Evolutionary conservation across 2,888 invertebrate species (phyloP).

Genomic region (Dryobota labecula): DNA sequence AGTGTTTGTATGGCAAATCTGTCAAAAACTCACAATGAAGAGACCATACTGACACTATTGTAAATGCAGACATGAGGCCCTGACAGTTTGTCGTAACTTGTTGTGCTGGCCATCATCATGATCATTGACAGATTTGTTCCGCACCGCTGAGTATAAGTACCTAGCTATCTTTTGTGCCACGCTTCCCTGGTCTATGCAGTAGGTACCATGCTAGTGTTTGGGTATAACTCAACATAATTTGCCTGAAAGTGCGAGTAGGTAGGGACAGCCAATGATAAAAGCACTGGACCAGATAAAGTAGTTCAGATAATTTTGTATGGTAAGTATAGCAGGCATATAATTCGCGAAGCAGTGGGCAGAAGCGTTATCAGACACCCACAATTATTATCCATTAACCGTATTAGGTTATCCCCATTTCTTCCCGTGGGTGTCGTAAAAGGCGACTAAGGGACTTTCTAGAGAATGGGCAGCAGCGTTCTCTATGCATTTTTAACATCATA

Average conservation of each 20-base stretch:
- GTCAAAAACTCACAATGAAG: too few species aligned
- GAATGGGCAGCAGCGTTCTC: too few species aligned
- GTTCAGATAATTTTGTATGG: conserved; percentile 29
- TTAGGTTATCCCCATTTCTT: too few species aligned
- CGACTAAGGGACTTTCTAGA: too few species aligned
- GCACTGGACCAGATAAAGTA: conserved; percentile 29
- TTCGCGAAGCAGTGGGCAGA: conserved; percentile 38
- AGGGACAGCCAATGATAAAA: conserved; percentile 12
- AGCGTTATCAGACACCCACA: conserved; percentile 54
- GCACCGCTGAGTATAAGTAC: background rate
- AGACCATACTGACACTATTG: too few species aligned
- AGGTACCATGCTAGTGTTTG: background rate
- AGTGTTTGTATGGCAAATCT: too few species aligned
- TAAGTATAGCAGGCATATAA: conserved; percentile 29
- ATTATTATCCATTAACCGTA: conserved; percentile 32
- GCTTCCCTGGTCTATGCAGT: background rate
- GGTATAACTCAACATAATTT: conserved; percentile 16
- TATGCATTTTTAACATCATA: too few species aligned
- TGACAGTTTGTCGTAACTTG: too few species aligned
- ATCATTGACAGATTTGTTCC: background rate
- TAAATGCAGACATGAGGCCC: too few species aligned
- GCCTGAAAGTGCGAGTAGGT: background rate
- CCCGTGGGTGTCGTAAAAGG: too few species aligned
- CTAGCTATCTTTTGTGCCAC: background rate
- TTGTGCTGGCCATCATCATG: too few species aligned